A percentile compares a stretch with the other conserved stretches of the same genome.
These are phyloP conservation scores for Drosophila maculinotata DNA, from an alignment of 2,888 invertebrate species.

Conservation along the genomic window DNA sequence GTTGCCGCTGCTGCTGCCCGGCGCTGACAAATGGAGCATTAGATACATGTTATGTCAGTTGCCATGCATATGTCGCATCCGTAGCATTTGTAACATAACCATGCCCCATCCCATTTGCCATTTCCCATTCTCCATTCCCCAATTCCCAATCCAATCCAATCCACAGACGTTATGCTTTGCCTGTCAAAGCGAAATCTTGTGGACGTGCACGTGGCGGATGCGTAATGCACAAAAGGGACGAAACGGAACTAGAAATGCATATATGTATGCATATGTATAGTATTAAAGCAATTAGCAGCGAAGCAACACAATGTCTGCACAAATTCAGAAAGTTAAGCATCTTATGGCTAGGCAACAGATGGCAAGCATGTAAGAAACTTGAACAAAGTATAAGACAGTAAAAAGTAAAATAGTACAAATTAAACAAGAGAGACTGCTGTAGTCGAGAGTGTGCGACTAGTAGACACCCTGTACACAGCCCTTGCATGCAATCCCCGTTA, in stretches of 20 bases:
- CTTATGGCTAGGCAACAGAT: conserved; percentile 24
- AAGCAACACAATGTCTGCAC: conserved; percentile 1
- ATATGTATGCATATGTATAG: conserved; percentile 1
- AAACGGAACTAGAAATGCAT: conserved; percentile 7
- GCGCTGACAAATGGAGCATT: conserved; percentile 74
- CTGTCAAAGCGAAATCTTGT: conserved; percentile 46
- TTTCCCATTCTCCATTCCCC: background rate
- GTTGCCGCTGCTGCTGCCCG: conserved; percentile 23
- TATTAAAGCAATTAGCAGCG: conserved; percentile 41
- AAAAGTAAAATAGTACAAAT: background rate
- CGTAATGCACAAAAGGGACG: conserved; percentile 35
- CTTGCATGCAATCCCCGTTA: too few species aligned
- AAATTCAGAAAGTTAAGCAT: conserved; percentile 14
- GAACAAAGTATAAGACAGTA: background rate
- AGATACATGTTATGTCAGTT: conserved; percentile 55
- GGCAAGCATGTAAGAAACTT: background rate
- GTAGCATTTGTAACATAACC: conserved; percentile 1
- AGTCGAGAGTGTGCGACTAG: too few species aligned
- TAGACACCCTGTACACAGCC: too few species aligned
- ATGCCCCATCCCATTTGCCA: too few species aligned
- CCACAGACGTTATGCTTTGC: conserved; percentile 31
- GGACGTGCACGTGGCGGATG: conserved; percentile 50
- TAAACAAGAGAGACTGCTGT: too few species aligned
- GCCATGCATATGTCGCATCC: conserved; percentile 44
- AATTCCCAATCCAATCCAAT: conserved; percentile 49